Conservation (phyloP, 1,140 invertebrate genomes). For the Lanistes nyassanus region DNA sequence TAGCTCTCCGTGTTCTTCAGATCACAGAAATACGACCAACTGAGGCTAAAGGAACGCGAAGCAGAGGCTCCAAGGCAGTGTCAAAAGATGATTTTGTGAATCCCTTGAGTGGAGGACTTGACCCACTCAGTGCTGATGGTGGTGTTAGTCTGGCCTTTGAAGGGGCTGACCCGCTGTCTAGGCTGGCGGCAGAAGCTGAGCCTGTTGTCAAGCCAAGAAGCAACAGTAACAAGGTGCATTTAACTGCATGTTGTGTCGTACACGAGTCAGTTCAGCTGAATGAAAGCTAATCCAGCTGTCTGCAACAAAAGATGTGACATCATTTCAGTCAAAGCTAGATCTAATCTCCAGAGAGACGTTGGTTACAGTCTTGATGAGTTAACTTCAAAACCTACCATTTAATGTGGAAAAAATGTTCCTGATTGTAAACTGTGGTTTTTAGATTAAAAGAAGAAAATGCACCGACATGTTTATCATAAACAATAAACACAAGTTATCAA, state of each 20-base stretch:
- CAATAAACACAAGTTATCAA: too few species aligned
- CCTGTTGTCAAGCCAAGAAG: slow-evolving; percentile 12
- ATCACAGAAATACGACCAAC: slow-evolving; percentile 63
- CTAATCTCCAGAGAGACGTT: background rate
- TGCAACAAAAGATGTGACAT: background rate
- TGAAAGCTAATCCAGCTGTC: too few species aligned
- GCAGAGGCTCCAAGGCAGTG: slow-evolving; percentile 25
- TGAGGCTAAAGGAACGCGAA: slow-evolving; percentile 43
- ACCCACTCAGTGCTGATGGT: slow-evolving; percentile 66
- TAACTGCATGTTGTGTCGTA: background rate
- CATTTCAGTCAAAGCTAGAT: background rate
- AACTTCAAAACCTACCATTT: too few species aligned
- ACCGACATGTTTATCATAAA: too few species aligned
- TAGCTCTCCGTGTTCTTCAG: slow-evolving; percentile 57
- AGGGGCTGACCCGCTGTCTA: slow-evolving; percentile 69
- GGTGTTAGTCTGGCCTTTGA: slow-evolving; percentile 68
- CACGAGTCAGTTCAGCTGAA: too few species aligned
- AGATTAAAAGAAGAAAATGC: too few species aligned
- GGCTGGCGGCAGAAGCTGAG: slow-evolving; percentile 47
- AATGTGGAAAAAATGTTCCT: too few species aligned
- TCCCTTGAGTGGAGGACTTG: slow-evolving; percentile 68
- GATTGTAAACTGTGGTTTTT: too few species aligned
- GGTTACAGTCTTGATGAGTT: background rate
- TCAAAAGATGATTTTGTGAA: slow-evolving; percentile 66
- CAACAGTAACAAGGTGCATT: slow-evolving; percentile 29